These are phyloP conservation scores for Loxodonta africana DNA, from an alignment of 2,113 vertebrate species.

Conservation along the genomic window DNA sequence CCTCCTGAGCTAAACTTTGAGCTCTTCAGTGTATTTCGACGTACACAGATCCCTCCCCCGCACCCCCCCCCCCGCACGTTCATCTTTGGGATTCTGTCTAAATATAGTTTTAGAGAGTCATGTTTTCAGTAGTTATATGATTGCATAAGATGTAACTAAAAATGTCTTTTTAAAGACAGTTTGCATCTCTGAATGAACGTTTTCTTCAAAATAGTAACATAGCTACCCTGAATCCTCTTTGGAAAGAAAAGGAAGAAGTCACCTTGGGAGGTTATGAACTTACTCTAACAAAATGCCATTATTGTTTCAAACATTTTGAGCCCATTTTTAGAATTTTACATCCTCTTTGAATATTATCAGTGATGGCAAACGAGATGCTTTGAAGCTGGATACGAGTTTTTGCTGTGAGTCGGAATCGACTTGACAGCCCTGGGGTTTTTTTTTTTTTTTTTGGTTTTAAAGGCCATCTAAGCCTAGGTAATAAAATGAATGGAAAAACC, in stretches of 20 bases:
- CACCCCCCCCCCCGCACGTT: neutral
- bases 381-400: conserved; percentile 48
- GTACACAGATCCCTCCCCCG: neutral
- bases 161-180: conserved; percentile 35
- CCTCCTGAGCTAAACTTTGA: conserved; percentile 23
- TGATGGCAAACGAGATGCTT: conserved; percentile 39
- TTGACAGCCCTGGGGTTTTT: too few relatives aligned
- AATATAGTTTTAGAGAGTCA: neutral
- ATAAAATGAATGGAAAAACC: conserved; percentile 50
- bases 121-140: conserved; percentile 28
- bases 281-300: neutral
- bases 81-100: neutral
- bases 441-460: neutral
- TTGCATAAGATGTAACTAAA: neutral
- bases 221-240: conserved; percentile 16
- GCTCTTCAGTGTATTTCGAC: neutral
- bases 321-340: neutral
- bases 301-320: conserved; percentile 19
- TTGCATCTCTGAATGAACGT: neutral
- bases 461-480: conserved; percentile 44
- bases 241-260: neutral
- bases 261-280: neutral
- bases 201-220: neutral
- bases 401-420: neutral
- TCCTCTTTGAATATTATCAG: conserved; percentile 39